Evolutionary conservation across 2,113 vertebrate species (phyloP), one percentile per base, ranked within the genome.

Genomic region (Mola mola): DNA sequence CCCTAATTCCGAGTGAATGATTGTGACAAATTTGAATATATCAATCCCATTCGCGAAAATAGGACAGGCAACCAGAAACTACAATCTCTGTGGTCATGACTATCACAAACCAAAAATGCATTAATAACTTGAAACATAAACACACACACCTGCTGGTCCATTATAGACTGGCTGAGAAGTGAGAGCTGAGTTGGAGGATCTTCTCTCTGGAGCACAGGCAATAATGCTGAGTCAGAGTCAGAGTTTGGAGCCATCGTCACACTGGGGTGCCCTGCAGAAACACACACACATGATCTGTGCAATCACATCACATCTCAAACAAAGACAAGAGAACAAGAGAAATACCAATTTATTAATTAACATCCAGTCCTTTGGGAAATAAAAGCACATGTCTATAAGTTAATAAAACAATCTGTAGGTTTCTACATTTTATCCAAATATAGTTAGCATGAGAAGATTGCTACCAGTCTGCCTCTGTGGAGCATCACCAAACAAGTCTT

Each of bases 201-300:
- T 75, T 81, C 67, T 82, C 83, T 93, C 81, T 91, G 90, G 20
- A 85, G 71, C 15, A 91, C 80, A 48, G 91, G 92, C 60, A 90
- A 75, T n/a, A n/a, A n/a, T 6, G 88, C 84, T 33, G 90, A 89
- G 76, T 91, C 90, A 69, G 85, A 66, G 52, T 90, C 88, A 87
- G 82, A 84, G 67, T 91, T 84, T 50, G 95, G 97, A 65, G 96
- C 96, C 81, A 94, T 59, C 8, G 97, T 99, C 61, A 98, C 90
- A 76, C 92, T 96, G 4, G 94, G 95, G 78, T 95, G 94, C 13
- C 95, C 97, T 98, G 71, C 0, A 36, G 19, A 80, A 82, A 83
- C 64, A 82, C 4, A 67, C 11, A 55, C 24, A 8, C 12, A 24
- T 16, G 8, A 7, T 31, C 26, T 46, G 28, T 40, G 8, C 20